These are phyloP conservation scores for Caenorhabditis macrosperma DNA, from an alignment of 2,888 invertebrate species.

Conservation along the genomic window DNA sequence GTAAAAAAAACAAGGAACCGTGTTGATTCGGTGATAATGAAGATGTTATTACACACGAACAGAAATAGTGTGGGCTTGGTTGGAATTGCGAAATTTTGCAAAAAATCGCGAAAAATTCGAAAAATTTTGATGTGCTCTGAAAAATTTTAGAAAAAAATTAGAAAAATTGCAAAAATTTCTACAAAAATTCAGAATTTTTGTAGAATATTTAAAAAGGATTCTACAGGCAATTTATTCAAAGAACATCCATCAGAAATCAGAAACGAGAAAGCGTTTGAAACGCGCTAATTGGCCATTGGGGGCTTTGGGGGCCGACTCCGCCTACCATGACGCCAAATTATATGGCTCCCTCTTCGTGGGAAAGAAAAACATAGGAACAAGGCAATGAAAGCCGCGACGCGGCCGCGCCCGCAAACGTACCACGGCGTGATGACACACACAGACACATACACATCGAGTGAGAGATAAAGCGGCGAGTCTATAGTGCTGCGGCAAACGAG, in stretches of 20 bases:
- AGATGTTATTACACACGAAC: background rate
- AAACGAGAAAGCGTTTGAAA: no score
- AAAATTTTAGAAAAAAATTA: no score
- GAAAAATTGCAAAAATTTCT: no score
- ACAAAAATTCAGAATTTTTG: no score
- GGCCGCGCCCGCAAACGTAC: conserved; percentile 47
- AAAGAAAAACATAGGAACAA: conserved; percentile 26
- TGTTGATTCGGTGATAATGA: background rate
- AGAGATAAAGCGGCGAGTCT: conserved; percentile 23
- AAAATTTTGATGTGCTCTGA: no score
- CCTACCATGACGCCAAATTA: background rate
- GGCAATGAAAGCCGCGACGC: conserved; percentile 46
- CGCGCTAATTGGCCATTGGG: no score
- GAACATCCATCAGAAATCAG: no score
- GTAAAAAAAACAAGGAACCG: conserved; percentile 26
- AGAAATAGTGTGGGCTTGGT: no score
- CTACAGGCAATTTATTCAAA: no score
- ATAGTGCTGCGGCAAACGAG: conserved; percentile 22
- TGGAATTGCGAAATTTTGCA: no score
- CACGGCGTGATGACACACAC: conserved; percentile 52
- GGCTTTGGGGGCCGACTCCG: background rate
- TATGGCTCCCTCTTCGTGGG: background rate
- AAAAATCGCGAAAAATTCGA: no score
- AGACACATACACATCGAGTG: conserved; percentile 6
- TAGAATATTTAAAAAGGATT: no score